Percentiles rank a stretch among this genome's conserved stretches.
These are phyloP conservation scores for Talpa occidentalis DNA, from an alignment of 2,113 vertebrate genomes.

Conservation along the genomic window DNA sequence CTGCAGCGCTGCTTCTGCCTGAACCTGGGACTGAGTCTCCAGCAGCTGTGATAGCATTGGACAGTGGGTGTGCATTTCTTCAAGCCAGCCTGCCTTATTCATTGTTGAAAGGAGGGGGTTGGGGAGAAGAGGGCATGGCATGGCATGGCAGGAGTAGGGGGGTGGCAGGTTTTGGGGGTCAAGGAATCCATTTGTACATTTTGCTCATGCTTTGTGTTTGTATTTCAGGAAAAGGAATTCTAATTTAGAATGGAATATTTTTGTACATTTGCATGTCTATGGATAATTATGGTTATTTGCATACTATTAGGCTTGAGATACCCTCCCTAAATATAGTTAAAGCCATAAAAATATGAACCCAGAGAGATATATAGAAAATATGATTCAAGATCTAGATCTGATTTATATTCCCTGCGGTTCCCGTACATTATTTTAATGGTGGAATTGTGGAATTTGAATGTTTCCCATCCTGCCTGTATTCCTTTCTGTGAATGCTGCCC, in stretches of 20 bases:
- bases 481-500: slow-evolving; percentile 61
- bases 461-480: neutral
- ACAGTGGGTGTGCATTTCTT: slow-evolving; percentile 57
- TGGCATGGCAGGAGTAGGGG: neutral
- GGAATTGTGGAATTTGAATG: slow-evolving; percentile 26
- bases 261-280: neutral
- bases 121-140: neutral
- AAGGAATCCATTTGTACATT: slow-evolving; percentile 47
- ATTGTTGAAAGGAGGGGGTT: slow-evolving; percentile 57
- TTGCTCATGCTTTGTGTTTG: slow-evolving; percentile 55
- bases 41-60: neutral
- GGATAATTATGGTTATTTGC: neutral
- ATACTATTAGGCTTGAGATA: neutral
- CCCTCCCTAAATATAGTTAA: neutral
- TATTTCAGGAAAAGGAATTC: neutral
- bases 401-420: neutral
- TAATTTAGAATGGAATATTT: neutral
- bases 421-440: neutral
- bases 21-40: slow-evolving; percentile 20
- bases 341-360: slow-evolving; percentile 6
- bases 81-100: slow-evolving; percentile 20
- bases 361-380: neutral
- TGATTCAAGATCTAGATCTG: neutral
- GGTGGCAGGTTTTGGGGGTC: neutral
- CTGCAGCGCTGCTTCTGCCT: neutral